A percentile compares a stretch with the other conserved stretches of the same genome.
phyloP scores from a whole-genome alignment of 2,888 invertebrate species.

The Neocrepidodera transversa region DNA sequence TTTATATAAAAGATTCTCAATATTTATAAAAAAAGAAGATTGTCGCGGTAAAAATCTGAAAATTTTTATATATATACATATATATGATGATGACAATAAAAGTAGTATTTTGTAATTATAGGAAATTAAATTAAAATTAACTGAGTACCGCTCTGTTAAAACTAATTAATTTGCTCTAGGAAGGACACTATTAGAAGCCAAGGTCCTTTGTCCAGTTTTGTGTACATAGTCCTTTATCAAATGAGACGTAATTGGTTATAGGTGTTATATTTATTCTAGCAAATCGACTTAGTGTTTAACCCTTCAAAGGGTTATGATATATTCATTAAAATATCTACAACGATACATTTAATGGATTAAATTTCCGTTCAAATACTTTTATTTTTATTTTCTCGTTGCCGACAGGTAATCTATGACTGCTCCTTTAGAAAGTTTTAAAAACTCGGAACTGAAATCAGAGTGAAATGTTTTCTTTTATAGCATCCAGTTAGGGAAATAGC shows the following conservation, averaged over 20 bases:
- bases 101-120: no score
- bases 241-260: slow-evolving; percentile 23
- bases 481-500: slow-evolving; percentile 26
- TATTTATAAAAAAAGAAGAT: no score
- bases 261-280: slow-evolving; percentile 14
- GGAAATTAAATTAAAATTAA: no score
- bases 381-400: background rate
- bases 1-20: no score
- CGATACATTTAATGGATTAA: no score
- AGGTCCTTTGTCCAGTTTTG: slow-evolving; percentile 33
- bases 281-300: no score
- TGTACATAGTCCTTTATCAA: slow-evolving; percentile 30
- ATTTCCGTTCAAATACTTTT: no score
- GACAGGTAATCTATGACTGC: background rate
- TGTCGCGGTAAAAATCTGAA: no score
- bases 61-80: no score
- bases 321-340: no score
- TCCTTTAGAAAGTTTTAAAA: slow-evolving; percentile 13
- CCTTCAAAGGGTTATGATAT: no score
- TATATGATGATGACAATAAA: no score
- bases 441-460: slow-evolving; percentile 19
- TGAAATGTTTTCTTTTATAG: slow-evolving; percentile 25
- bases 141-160: slow-evolving; percentile 8
- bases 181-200: slow-evolving; percentile 34
- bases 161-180: slow-evolving; percentile 36